A percentile compares a stretch with the other conserved stretches of the same genome.
phyloP scores from a whole-genome alignment of 2,113 vertebrate species.

The Microcebus griseorufus region DNA sequence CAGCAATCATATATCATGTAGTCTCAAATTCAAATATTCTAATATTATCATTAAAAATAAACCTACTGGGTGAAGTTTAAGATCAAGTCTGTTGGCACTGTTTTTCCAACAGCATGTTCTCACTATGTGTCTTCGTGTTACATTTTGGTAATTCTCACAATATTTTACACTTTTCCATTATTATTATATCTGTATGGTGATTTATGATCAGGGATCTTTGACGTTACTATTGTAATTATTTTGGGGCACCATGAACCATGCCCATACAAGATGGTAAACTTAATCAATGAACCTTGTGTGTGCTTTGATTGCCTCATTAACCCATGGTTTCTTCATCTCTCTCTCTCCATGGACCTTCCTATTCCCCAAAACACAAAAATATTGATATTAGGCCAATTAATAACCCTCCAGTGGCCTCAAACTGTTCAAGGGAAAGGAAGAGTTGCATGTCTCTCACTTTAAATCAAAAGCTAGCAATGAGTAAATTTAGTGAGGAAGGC shows the following conservation, averaged over 20 bases:
- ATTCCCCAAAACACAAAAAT: no score
- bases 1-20: not conserved
- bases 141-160: not conserved
- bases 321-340: not conserved
- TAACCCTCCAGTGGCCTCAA: no score
- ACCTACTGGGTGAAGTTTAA: not conserved
- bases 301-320: not conserved
- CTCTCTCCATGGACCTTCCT: not conserved
- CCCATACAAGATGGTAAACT: not conserved
- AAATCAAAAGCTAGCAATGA: no score
- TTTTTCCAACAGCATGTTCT: not conserved
- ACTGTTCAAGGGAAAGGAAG: no score
- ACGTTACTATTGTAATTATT: not conserved
- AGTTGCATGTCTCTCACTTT: no score
- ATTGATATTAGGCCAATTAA: no score
- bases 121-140: not conserved
- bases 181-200: not conserved
- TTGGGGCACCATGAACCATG: not conserved
- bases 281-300: not conserved
- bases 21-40: not conserved
- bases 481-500: no score
- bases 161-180: not conserved
- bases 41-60: not conserved
- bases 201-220: not conserved
- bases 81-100: not conserved